Conservation (phyloP, 2,113 vertebrate species). For the Peucedramus taeniatus region DNA sequence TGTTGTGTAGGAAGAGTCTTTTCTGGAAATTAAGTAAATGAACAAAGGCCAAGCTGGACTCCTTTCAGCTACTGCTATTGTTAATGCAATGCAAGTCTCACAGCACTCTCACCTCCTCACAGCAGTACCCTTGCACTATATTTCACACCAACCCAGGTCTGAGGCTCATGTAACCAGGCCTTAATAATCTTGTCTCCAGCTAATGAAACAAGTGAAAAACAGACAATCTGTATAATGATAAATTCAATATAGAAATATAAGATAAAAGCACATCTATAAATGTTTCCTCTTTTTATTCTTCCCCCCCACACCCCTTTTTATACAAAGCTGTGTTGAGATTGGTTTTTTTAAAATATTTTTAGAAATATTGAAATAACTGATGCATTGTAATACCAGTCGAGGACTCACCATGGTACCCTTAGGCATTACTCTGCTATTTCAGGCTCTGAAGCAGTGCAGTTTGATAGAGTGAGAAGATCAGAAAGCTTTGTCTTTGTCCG, state of each 20-base stretch:
- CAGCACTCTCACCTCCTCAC: neutral
- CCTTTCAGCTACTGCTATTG: neutral
- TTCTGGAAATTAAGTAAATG: neutral
- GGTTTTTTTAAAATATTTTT: slow-evolving; percentile 35
- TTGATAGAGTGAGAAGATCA: slow-evolving; percentile 33
- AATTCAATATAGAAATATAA: neutral
- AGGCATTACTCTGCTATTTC: slow-evolving; percentile 34
- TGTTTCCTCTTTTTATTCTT: neutral
- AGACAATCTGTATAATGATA: neutral
- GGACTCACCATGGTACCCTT: neutral
- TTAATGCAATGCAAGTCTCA: neutral
- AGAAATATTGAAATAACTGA: slow-evolving; percentile 44
- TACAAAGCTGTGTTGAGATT: neutral
- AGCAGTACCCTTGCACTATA: neutral
- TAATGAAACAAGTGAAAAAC: neutral
- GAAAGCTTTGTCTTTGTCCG: slow-evolving; percentile 30
- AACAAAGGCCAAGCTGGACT: neutral
- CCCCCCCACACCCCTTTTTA: neutral
- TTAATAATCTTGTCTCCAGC: neutral
- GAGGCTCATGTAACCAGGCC: neutral
- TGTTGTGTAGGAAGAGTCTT: neutral
- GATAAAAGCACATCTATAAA: neutral
- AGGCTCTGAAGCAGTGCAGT: neutral
- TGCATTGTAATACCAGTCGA: slow-evolving; percentile 5
- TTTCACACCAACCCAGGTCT: neutral